phyloP scores from a whole-genome alignment of 1,140 invertebrate genomes.

The Caenorhabditis brenneri region DNA sequence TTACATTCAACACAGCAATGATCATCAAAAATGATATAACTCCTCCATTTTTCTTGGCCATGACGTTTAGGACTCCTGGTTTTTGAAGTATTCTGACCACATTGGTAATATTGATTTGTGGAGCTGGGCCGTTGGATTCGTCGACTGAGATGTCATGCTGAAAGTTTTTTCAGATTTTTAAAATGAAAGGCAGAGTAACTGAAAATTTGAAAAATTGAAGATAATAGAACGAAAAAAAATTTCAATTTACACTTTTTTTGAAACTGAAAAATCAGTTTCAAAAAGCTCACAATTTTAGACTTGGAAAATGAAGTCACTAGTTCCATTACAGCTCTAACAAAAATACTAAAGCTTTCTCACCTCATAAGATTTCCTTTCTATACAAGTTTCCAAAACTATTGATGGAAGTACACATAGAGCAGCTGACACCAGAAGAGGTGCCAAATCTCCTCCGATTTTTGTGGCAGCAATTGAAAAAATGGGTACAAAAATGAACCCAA shows the following conservation, averaged over 20 bases:
- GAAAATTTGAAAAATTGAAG: not conserved
- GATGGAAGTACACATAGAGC: conserved; percentile 35
- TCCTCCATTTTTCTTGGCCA: conserved; percentile 52
- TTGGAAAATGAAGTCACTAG: no score
- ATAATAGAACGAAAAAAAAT: not conserved
- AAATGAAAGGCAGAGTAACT: not conserved
- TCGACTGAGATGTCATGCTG: conserved; percentile 27
- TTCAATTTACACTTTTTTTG: not conserved
- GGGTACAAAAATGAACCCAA: conserved; percentile 56
- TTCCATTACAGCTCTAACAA: no score
- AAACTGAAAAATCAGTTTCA: not conserved
- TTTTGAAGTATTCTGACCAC: conserved; percentile 39
- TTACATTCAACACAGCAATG: conserved; percentile 52
- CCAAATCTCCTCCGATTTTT: conserved; percentile 45
- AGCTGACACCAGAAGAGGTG: conserved; percentile 50
- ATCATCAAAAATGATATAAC: conserved; percentile 46
- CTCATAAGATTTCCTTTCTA: conserved; percentile 50
- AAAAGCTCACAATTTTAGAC: no score
- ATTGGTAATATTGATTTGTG: conserved; percentile 44
- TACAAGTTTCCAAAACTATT: conserved; percentile 42
- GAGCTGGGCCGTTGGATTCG: not conserved
- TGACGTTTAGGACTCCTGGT: conserved; percentile 49
- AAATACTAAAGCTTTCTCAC: conserved; percentile 1
- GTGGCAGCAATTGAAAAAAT: conserved; percentile 51
- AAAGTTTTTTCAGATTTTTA: no score